Evolutionary conservation across 2,888 invertebrate species (phyloP), one percentile per base, ranked within the genome.

Genomic region (Cataglyphis altisquamis): DNA sequence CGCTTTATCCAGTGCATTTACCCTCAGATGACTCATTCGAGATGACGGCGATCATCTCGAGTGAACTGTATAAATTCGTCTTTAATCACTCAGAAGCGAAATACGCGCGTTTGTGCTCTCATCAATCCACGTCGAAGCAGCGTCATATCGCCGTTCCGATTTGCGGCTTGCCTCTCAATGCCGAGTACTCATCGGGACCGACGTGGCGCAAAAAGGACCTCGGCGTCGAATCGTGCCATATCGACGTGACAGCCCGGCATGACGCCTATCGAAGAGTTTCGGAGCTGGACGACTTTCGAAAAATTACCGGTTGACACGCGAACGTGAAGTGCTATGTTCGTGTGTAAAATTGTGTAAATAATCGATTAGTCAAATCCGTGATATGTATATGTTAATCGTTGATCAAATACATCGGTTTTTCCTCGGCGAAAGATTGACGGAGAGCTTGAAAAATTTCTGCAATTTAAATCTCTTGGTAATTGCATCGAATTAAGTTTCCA

Each of bases 51-150:
- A 32, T 68, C 70, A 57, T 62, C 72, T 70, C 60, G 45, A 62
- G 36, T 29, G 41, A 75, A 52, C 29, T 15, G 21, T 78, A 36
- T 32, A 45, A 32, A 70, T 62, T 60, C 45, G 32, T 15, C 77
- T 77, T 57, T 57, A 67, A n/a, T 60, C 75, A 39, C 45, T 66
- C 60, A 63, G 84, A 82, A 67, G 74, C 83, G 75, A 45, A 77
- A 77, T 73, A 86, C 0, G 41, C 67, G 73, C 78, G 70, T 82
- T 72, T 84, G 41, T 36, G 55, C 80, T 60, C 82, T 80, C 85
- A 89, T 90, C 89, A 86, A 90, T 90, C 87, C 67, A 80, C 62
- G 89, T 90, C 86, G 72, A 55, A 55, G n/a, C 32, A 68, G 83
- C 83, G 84, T 87, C 83, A 83, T 83, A 87, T 86, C 86, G 82